Base-by-base conservation (phyloP, 2,888 invertebrate species). In the Drosophila ochracea region DNA sequence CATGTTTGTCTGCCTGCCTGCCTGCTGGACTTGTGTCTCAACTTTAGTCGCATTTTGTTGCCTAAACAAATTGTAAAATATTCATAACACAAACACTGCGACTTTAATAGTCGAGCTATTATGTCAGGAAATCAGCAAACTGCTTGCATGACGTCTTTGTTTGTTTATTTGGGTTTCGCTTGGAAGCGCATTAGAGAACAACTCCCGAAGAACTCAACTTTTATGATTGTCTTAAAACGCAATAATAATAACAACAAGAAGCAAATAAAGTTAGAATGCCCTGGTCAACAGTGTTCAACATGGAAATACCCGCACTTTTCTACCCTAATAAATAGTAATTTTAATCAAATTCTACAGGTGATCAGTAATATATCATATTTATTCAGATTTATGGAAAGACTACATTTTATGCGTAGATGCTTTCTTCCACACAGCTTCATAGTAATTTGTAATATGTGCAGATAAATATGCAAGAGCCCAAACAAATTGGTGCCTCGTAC, bases 31-130 rank as follows among this genome's bases (percentile, higher is more conserved):
- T 47, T 53, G n/a, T 55, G 62, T 43, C 61, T 70, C 52, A 65
- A 60, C 71, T 62, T 30, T 68, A 47, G 69, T 52, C 55, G 61
- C 49, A 47, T 31, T 41, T 19, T 62, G 60, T 58, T 39, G 68
- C 64, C 63, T 59, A 68, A 75, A 72, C 67, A 72, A 75, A 79
- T 55, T 69, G 73, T 69, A 85, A 62, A 77, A 62, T n/a, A 54
- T 81, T 76, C 33, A 43, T 16, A 28, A 68, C 33, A 58, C 43
- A 35, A 31, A 71, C 65, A 50, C 31, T 30, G 70, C 53, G 49
- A 63, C 49, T 64, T 67, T 66, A 75, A 82, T 67, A 68, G 63
- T 47, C 50, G 54, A 9, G 43, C 39, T 31, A 68, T 89, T 80
- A 60, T 73, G 76, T 58, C 77, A 35, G 58, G 11, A 35, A 39